Evolutionary conservation across 2,113 vertebrate genomes (phyloP).

Genomic region (Nymphicus hollandicus): DNA sequence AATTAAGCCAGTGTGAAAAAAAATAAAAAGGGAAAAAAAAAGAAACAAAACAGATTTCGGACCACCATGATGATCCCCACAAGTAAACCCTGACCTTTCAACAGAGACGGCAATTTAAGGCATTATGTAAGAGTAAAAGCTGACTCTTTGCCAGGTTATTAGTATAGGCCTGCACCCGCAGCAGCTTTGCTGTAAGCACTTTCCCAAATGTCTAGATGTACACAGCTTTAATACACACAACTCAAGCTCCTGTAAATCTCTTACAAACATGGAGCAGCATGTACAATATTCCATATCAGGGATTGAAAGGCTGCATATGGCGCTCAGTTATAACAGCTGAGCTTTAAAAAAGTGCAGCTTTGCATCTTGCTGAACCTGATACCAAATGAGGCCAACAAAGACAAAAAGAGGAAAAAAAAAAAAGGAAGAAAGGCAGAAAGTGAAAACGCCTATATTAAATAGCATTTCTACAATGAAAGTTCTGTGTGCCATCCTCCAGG

Average conservation of each 20-base stretch:
- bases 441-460: conserved; percentile 26
- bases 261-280: conserved; percentile 74
- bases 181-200: conserved; percentile 69
- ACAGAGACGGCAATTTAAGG: conserved; percentile 42
- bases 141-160: conserved; percentile 63
- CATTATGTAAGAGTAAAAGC: conserved; percentile 59
- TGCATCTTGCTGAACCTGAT: conserved; percentile 72
- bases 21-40: not conserved
- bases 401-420: not conserved
- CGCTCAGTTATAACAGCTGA: conserved; percentile 75
- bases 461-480: conserved; percentile 46
- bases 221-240: conserved; percentile 74
- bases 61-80: not conserved
- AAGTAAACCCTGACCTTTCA: conserved; percentile 54
- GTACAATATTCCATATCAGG: conserved; percentile 70
- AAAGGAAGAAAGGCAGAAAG: not conserved
- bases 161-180: conserved; percentile 53
- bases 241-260: conserved; percentile 75
- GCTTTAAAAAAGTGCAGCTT: conserved; percentile 73
- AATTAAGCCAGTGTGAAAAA: conserved; percentile 1
- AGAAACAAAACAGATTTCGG: not conserved
- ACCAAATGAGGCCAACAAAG: conserved; percentile 51
- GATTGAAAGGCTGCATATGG: conserved; percentile 78
- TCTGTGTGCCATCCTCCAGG: not conserved
- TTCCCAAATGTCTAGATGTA: conserved; percentile 68